A percentile compares a stretch with the other conserved stretches of the same genome.
phyloP scores from a whole-genome alignment of 2,888 invertebrate genomes.

The Formica aserva region DNA sequence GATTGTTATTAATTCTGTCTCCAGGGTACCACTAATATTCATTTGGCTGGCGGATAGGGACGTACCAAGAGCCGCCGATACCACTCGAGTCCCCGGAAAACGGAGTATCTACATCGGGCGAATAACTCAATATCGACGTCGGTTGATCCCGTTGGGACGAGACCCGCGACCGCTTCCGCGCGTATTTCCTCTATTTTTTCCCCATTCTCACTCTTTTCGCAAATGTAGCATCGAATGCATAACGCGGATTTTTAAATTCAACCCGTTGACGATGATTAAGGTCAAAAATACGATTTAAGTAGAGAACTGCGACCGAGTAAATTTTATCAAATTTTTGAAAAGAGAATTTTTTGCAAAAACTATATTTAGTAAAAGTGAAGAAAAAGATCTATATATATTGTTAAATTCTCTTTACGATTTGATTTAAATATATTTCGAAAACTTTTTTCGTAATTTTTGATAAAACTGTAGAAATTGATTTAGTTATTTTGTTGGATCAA shows the following conservation, averaged over 20 bases:
- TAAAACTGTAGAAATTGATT: conserved; percentile 37
- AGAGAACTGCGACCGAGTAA: neutral
- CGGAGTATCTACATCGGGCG: conserved; percentile 75
- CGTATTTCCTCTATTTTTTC: conserved; percentile 69
- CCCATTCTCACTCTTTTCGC: conserved; percentile 48
- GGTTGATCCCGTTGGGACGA: conserved; percentile 73
- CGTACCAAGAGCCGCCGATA: conserved; percentile 65
- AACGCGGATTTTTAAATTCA: conserved; percentile 44
- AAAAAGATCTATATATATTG: neutral
- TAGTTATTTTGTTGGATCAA: conserved; percentile 41
- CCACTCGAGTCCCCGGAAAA: conserved; percentile 70
- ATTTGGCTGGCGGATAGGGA: conserved; percentile 79
- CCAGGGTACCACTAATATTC: conserved; percentile 84
- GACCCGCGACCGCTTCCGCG: conserved; percentile 67
- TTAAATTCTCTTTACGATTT: neutral
- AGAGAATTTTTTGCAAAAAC: neutral
- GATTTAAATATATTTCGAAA: neutral
- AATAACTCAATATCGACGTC: conserved; percentile 84
- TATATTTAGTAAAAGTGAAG: too few relatives aligned
- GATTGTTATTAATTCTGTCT: conserved; percentile 84
- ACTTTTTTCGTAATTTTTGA: neutral
- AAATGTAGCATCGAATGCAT: conserved; percentile 57
- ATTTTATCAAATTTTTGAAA: conserved; percentile 6
- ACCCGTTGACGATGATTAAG: conserved; percentile 17
- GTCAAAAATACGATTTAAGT: neutral